Base-by-base conservation (phyloP, 1,140 invertebrate genomes). In the Megalonaias nervosa region DNA sequence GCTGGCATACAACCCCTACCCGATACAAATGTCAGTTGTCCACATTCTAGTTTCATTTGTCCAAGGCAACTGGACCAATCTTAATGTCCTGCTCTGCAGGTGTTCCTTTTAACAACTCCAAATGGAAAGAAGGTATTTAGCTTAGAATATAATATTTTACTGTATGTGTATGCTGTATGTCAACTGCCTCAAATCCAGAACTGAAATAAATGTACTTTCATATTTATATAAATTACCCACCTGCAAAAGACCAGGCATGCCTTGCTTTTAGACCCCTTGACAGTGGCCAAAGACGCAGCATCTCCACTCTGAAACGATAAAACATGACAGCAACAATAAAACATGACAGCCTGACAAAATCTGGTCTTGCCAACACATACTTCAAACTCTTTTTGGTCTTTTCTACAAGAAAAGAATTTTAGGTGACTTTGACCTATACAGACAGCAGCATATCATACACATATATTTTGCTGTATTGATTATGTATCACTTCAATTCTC, bases 211-310 rank as follows among this genome's bases (percentile, higher is more conserved):
- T 59, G 19, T 19, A 19, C 9, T 31, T 21, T n/a, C 5, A 59
- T 4, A 26, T 14, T 67, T 67, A 67, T 48, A 15, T 67, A 48
- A 26, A 21, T 66, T 59, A 71, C 71, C 59, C 75, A 80, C 79
- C 79, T 23, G 74, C 19, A 14, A 67, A 31, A 21, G 74, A 62
- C 57, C 76, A 23, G 13, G 59, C 71, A 59, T 81, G 65, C 9
- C 57, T 76, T 61, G 79, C 74, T 71, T 76, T 74, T 15, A 72
- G 66, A 60, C 65, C 74, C 65, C 79, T 65, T 59, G 74, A 74
- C 59, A 77, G 66, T 73, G 81, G 74, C 81, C 74, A 75, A 31
- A 79, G 69, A 71, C 81, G 64, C 74, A 82, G 74, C 81, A 82
- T 82, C 17, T 66, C 75, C 61, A 58, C 62, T n/a, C 56, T 75